phyloP scores from a whole-genome alignment of 2,888 invertebrate species.

The Lithophane leautieri region DNA sequence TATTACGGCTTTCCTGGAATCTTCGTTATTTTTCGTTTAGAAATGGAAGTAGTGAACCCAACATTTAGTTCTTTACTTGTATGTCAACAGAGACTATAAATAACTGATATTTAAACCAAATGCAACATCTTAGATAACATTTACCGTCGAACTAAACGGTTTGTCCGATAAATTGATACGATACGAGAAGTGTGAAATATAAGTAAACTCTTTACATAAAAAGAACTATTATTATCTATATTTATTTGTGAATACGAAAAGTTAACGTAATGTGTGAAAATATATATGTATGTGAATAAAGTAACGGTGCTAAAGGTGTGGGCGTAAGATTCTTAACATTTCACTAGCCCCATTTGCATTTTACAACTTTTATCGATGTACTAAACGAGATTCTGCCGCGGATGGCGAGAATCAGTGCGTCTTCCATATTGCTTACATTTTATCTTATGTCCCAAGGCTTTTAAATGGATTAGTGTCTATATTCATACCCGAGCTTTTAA shows the following conservation, averaged over 20 bases:
- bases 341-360: slow-evolving; percentile 88
- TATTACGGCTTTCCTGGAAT: slow-evolving; percentile 7
- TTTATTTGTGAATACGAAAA: slow-evolving; percentile 65
- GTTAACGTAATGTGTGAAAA: slow-evolving; percentile 75
- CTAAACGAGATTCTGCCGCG: slow-evolving; percentile 83
- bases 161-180: slow-evolving; percentile 57
- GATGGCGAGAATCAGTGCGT: slow-evolving; percentile 79
- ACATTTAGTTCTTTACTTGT: slow-evolving; percentile 17
- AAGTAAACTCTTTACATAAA: slow-evolving; percentile 66
- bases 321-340: slow-evolving; percentile 87
- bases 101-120: slow-evolving; percentile 58
- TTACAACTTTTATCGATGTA: slow-evolving; percentile 89
- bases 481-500: slow-evolving; percentile 64
- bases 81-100: slow-evolving; percentile 47
- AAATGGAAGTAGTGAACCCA: slow-evolving; percentile 14
- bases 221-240: slow-evolving; percentile 59
- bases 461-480: slow-evolving; percentile 72
- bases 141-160: slow-evolving; percentile 55
- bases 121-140: slow-evolving; percentile 56
- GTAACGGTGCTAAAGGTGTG: slow-evolving; percentile 83
- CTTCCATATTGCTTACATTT: slow-evolving; percentile 80
- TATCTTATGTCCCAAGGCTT: slow-evolving; percentile 72
- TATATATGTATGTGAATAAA: slow-evolving; percentile 78
- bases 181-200: slow-evolving; percentile 57
- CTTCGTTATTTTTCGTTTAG: slow-evolving; percentile 1